These are phyloP conservation scores for Cephus pygmeus DNA, from an alignment of 2,888 invertebrate genomes.

Conservation along the genomic window DNA sequence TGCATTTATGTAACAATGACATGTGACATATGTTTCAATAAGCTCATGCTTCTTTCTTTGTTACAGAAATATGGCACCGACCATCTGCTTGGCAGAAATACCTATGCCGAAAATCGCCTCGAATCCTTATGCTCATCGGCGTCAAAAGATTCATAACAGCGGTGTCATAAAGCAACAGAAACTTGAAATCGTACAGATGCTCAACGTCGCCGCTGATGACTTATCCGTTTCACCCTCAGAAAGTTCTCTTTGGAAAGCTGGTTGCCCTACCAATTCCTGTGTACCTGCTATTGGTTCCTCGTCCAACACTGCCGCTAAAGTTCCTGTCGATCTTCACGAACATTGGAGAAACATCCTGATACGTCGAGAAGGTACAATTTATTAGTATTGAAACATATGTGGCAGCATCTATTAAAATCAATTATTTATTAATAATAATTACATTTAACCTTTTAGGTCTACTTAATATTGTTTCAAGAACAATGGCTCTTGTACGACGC, in stretches of 20 bases:
- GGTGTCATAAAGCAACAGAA: slow-evolving; percentile 37
- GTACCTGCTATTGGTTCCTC: slow-evolving; percentile 21
- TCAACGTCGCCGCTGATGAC: slow-evolving; percentile 13
- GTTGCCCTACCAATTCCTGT: slow-evolving; percentile 18
- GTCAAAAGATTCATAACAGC: slow-evolving; percentile 31
- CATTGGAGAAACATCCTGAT: slow-evolving; percentile 34
- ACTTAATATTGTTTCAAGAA: slow-evolving; percentile 48
- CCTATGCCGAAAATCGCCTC: slow-evolving; percentile 38
- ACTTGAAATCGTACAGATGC: slow-evolving; percentile 28
- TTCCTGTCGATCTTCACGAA: slow-evolving; percentile 32
- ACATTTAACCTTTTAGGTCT: slow-evolving; percentile 38
- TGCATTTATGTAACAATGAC: background rate
- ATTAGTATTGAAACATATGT: background rate
- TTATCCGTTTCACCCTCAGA: slow-evolving; percentile 24
- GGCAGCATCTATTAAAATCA: background rate
- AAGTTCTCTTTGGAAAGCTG: slow-evolving; percentile 31
- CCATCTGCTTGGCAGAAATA: slow-evolving; percentile 48
- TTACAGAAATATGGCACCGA: slow-evolving; percentile 48
- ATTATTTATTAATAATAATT: background rate
- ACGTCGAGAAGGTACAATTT: slow-evolving; percentile 44
- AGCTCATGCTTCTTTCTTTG: background rate
- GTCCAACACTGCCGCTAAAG: slow-evolving; percentile 24
- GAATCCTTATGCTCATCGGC: slow-evolving; percentile 34
- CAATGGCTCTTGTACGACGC: slow-evolving; percentile 48
- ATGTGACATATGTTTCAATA: background rate